A percentile compares a stretch with the other conserved stretches of the same genome.
Conservation (phyloP, 2,113 vertebrate genomes). For the Nettapus auritus region DNA sequence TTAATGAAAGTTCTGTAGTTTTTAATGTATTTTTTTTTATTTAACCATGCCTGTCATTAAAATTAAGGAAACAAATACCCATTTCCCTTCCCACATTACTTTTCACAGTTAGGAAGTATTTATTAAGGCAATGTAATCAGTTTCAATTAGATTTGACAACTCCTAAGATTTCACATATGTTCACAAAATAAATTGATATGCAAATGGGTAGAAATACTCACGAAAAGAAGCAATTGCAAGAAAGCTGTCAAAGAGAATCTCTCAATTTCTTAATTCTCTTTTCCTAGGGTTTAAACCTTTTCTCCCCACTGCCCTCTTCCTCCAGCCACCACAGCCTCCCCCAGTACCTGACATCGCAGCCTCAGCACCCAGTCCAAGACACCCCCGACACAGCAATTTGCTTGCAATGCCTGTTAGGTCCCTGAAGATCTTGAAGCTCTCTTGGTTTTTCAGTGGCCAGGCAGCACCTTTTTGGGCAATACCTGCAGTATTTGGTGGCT, state of each 20-base stretch:
- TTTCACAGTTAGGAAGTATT: neutral
- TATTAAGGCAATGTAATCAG: neutral
- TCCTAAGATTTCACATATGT: neutral
- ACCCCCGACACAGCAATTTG: neutral
- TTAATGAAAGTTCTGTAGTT: neutral
- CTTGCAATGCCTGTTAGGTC: neutral
- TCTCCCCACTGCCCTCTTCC: too few relatives aligned
- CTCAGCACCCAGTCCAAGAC: neutral
- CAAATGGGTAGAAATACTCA: neutral
- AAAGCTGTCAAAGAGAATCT: neutral
- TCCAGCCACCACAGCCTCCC: neutral
- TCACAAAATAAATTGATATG: neutral
- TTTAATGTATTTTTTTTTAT: neutral
- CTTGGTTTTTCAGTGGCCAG: neutral
- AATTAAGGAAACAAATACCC: neutral
- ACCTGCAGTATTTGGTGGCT: too few relatives aligned
- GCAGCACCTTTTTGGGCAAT: neutral
- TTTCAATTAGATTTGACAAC: neutral
- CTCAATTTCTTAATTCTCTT: neutral
- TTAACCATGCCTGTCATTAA: neutral
- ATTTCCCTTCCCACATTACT: neutral
- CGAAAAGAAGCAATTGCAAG: neutral
- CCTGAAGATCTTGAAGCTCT: neutral
- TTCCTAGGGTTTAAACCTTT: neutral
- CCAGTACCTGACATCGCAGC: too few relatives aligned